A percentile compares a stretch with the other conserved stretches of the same genome.
These are phyloP conservation scores for Drosophila sulfurigaster DNA, from an alignment of 1,140 invertebrate genomes.

Conservation along the genomic window DNA sequence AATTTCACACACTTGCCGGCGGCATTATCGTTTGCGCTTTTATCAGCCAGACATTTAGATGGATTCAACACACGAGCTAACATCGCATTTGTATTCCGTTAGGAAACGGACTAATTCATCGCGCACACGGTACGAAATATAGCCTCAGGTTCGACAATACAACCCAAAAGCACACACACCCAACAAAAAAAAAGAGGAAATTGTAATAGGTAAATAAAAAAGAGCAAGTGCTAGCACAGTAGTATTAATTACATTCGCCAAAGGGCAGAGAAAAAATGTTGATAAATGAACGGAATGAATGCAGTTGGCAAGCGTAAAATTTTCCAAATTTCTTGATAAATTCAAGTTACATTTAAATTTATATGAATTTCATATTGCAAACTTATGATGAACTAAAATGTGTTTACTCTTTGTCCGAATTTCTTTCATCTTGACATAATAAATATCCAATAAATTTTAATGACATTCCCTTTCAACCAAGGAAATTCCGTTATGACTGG, in stretches of 20 bases:
- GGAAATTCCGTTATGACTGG: background rate
- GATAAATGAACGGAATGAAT: slow-evolving; percentile 7
- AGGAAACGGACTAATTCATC: slow-evolving; percentile 60
- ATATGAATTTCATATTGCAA: background rate
- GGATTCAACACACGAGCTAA: slow-evolving; percentile 24
- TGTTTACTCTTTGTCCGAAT: background rate
- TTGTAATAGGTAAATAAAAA: slow-evolving; percentile 1
- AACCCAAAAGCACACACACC: background rate
- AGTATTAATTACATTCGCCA: slow-evolving; percentile 43
- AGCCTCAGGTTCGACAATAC: slow-evolving; percentile 18
- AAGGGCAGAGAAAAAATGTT: slow-evolving; percentile 21
- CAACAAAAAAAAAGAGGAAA: slow-evolving; percentile 6
- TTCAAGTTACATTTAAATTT: background rate
- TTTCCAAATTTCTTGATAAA: background rate
- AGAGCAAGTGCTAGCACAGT: background rate
- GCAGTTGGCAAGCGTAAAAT: background rate
- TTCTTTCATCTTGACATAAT: slow-evolving; percentile 7
- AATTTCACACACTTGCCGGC: slow-evolving; percentile 46
- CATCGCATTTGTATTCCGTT: slow-evolving; percentile 56
- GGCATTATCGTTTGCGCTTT: slow-evolving; percentile 66
- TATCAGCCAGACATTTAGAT: slow-evolving; percentile 60
- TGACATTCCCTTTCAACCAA: background rate
- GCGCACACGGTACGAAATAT: slow-evolving; percentile 18
- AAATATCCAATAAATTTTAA: slow-evolving; percentile 47
- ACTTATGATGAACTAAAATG: background rate